phyloP scores from a whole-genome alignment of 2,113 vertebrate genomes.

The Herpetotheres cachinnans region DNA sequence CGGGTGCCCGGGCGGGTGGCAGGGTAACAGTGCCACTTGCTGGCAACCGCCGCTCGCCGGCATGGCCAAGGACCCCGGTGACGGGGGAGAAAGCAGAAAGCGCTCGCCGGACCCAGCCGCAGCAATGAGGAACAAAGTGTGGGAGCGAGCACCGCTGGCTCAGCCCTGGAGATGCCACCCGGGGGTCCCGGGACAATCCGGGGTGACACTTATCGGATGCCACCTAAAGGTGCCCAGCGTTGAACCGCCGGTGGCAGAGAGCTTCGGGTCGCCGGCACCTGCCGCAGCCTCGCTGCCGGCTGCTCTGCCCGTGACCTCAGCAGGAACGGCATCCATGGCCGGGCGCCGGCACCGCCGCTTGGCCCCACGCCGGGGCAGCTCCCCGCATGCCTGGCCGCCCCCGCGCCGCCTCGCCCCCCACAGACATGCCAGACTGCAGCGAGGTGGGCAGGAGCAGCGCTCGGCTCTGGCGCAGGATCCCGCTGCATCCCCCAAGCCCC shows the following conservation, averaged over 20 bases:
- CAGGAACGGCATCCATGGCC: background rate
- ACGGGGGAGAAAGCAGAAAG: background rate
- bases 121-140: accelerated
- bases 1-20: background rate
- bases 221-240: accelerated
- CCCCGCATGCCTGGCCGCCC: background rate
- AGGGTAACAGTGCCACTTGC: background rate
- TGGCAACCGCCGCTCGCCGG: background rate
- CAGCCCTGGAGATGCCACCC: accelerated
- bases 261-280: background rate
- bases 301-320: background rate
- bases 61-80: accelerated
- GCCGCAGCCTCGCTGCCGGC: background rate
- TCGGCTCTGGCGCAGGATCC: background rate
- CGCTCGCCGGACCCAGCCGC: accelerated
- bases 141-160: accelerated
- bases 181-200: accelerated
- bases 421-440: background rate
- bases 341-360: no score
- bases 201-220: accelerated
- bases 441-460: background rate
- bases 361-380: background rate
- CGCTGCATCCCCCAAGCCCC: background rate
- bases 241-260: accelerated
- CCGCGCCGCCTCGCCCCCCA: background rate